Percentiles rank a stretch among this genome's conserved stretches.
These are phyloP conservation scores for Melanargia galathea DNA, from an alignment of 2,888 invertebrate species.

Conservation along the genomic window DNA sequence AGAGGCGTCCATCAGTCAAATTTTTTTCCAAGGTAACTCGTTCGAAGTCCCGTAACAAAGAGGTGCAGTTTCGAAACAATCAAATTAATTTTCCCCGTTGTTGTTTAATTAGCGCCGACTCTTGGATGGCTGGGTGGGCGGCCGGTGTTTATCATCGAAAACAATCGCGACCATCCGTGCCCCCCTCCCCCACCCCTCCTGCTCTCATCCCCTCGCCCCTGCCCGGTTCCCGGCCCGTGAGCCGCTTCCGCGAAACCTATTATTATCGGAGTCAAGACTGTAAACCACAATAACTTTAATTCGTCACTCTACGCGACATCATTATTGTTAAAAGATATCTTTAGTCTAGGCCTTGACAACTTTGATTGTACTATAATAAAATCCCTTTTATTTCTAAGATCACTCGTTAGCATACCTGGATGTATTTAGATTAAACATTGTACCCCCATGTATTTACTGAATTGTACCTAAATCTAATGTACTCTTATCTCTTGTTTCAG, in stretches of 20 bases:
- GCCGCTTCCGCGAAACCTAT: constrained; percentile 70
- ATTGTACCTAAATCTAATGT: constrained; percentile 44
- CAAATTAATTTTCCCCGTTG: constrained; percentile 81
- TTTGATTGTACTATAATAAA: constrained; percentile 43
- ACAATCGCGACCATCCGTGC: constrained; percentile 63
- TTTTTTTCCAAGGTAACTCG: constrained; percentile 72
- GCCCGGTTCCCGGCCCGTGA: constrained; percentile 43
- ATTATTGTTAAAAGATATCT: constrained; percentile 75
- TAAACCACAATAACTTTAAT: constrained; percentile 76
- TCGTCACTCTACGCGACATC: constrained; percentile 75
- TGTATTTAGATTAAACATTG: too few species aligned
- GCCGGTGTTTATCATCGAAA: constrained; percentile 80
- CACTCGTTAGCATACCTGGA: too few species aligned
- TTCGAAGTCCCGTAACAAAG: constrained; percentile 69
- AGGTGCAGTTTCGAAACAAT: constrained; percentile 78
- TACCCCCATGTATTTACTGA: too few species aligned
- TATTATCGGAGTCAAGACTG: constrained; percentile 79
- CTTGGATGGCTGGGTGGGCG: constrained; percentile 76
- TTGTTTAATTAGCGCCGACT: constrained; percentile 80
- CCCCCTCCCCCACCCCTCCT: constrained; percentile 49
- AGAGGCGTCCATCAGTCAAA: constrained; percentile 60
- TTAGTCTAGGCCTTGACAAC: constrained; percentile 72
- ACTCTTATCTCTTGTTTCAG: constrained; percentile 74
- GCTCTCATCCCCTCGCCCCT: constrained; percentile 44
- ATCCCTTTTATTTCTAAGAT: background rate